A percentile compares a stretch with the other conserved stretches of the same genome.
phyloP scores from a whole-genome alignment of 2,797 vertebrate genomes.

The Steatocranus sp. region DNA sequence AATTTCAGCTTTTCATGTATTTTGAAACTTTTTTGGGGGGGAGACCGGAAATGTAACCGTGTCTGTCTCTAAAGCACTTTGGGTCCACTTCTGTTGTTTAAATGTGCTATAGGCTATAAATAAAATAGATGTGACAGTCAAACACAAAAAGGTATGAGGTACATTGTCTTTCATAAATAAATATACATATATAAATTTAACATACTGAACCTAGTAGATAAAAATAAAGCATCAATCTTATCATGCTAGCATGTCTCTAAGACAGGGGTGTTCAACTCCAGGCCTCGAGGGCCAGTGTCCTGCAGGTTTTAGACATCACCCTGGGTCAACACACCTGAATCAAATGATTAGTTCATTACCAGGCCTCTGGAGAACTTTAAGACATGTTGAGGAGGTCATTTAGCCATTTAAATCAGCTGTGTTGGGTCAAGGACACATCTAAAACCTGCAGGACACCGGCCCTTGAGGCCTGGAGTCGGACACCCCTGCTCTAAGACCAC shows the following conservation, averaged over 20 bases:
- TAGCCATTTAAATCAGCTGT: neutral
- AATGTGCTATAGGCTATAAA: neutral
- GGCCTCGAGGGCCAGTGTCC: fast-evolving
- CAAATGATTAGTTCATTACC: fast-evolving
- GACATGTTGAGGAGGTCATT: fast-evolving
- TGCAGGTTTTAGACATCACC: neutral
- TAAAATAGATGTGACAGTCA: neutral
- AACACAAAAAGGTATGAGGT: neutral
- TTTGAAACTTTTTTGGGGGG: neutral
- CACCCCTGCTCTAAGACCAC: fast-evolving
- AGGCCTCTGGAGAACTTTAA: neutral
- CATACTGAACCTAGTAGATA: neutral
- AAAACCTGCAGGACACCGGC: neutral
- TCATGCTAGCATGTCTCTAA: neutral
- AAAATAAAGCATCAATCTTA: neutral
- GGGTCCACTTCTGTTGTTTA: neutral
- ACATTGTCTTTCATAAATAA: neutral
- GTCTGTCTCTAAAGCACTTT: neutral
- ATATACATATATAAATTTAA: neutral
- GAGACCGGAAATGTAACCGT: neutral
- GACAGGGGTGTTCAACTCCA: fast-evolving
- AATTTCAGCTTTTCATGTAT: neutral
- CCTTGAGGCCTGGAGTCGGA: fast-evolving
- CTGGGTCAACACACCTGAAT: fast-evolving
- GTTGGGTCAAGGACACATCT: neutral